Percentiles rank a stretch among this genome's conserved stretches.
Evolutionary conservation across 2,113 vertebrate genomes (phyloP).

Genomic region (Sylvilagus bachmani): DNA sequence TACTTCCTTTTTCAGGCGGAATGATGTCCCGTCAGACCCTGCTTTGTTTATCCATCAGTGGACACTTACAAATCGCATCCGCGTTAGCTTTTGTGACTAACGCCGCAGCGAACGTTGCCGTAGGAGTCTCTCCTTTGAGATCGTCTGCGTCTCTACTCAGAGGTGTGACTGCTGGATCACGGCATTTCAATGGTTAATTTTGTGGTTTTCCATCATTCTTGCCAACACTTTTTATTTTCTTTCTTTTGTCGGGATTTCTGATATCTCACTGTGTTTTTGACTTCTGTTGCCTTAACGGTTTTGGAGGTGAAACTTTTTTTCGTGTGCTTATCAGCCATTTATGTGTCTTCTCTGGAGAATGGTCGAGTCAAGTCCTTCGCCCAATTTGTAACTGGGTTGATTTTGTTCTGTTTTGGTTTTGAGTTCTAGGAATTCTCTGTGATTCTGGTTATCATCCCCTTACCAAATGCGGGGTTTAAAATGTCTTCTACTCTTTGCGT

Average conservation of each 20-base stretch:
- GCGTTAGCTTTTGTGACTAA: background rate
- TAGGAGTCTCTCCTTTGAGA: background rate
- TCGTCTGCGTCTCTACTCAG: background rate
- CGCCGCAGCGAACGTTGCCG: fast-evolving
- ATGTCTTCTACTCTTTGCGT: background rate
- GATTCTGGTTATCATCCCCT: background rate
- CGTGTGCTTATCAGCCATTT: background rate
- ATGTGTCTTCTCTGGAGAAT: background rate
- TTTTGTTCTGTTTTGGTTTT: background rate
- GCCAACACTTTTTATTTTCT: background rate
- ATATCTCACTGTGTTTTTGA: background rate
- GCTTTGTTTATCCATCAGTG: fast-evolving
- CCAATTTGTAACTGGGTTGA: background rate
- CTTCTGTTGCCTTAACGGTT: background rate
- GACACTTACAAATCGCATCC: fast-evolving
- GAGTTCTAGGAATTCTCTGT: background rate
- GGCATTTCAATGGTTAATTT: background rate
- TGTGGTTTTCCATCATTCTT: background rate
- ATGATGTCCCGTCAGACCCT: fast-evolving
- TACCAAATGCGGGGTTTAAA: fast-evolving
- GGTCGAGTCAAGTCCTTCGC: background rate
- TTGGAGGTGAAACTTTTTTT: background rate
- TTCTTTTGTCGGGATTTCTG: too few species aligned
- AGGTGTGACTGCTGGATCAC: background rate
- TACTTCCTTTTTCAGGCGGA: background rate